A percentile compares a stretch with the other conserved stretches of the same genome.
These are phyloP conservation scores for Cossypha caffra DNA, from an alignment of 2,797 vertebrate species.

Conservation along the genomic window DNA sequence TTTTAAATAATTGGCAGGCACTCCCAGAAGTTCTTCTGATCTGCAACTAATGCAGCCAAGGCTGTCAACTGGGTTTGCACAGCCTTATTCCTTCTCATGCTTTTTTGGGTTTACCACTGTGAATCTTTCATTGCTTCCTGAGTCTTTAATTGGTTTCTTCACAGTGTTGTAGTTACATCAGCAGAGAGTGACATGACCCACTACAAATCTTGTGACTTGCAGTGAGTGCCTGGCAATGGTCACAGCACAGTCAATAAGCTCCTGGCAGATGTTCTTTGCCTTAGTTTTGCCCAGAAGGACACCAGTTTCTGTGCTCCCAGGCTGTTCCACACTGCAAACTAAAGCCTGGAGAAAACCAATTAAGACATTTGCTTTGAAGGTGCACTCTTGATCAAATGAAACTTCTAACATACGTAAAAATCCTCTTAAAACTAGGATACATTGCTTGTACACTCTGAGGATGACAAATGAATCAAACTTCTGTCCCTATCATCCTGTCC, in stretches of 20 bases:
- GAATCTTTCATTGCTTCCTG: background rate
- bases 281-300: background rate
- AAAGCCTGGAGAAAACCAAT: background rate
- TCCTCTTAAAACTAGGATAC: background rate
- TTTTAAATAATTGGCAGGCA: background rate
- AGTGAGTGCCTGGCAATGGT: background rate
- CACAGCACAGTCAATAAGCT: background rate
- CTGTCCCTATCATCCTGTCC: background rate
- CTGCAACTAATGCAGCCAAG: background rate
- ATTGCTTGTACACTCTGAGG: background rate
- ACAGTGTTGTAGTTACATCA: background rate
- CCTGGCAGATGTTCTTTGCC: background rate
- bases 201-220: background rate
- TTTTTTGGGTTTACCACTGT: background rate
- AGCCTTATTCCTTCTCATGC: background rate
- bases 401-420: background rate
- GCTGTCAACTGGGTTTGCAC: background rate
- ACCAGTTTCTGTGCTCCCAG: background rate
- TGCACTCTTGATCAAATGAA: background rate
- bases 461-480: background rate
- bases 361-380: background rate
- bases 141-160: background rate
- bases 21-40: background rate
- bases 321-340: background rate
- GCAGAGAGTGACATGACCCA: background rate